Base-by-base conservation (phyloP, 2,797 vertebrate species). In the Eutrigla gurnardus region DNA sequence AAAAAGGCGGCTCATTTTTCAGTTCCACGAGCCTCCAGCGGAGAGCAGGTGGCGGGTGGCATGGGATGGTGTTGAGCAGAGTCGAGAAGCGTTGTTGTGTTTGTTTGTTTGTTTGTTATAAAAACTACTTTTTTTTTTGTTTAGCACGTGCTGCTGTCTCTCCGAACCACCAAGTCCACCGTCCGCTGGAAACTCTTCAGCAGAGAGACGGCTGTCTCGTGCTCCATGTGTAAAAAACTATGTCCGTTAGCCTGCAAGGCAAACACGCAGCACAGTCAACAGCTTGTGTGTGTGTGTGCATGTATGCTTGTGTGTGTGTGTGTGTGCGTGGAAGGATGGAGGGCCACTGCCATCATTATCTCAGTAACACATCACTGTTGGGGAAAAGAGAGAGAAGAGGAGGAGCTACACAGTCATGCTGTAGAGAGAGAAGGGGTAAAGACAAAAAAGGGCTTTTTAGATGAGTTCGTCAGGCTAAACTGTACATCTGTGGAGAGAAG, bases 141-240 rank as follows among this genome's bases (percentile, higher is more conserved):
- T 58, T 91, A 92, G 86, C 77, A 62, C 94, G 96, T 95, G 94
- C 96, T 97, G 96, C 96, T 96, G 96, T 99, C 98, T 96, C 98
- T 97, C 94, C 98, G 96, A 94, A 99, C 96, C 93, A 98, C 94
- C 96, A 99, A 95, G 95, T 99, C 97, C 96, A 99, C 98, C 93
- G 95, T 98, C 90, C 96, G 96, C 94, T 96, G 97, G 96, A 99
- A 99, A 96, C 95, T 99, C 97, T 99, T 99, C 96, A 99, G 96
- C 85, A 99, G 96, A 93, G 97, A 95, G 87, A 99, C 98, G 89
- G 98, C 98, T 83, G 96, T 97, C 94, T 99, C 97, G 40, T 99
- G 98, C 95, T 99, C 97, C 96, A 98, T 96, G 94, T 99, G 97
- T 93, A 98, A 96, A 97, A 99, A 99, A 95, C 96, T 99, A 96